Base-by-base conservation (phyloP, 2,797 vertebrate genomes). In the Sebastes cheni region DNA sequence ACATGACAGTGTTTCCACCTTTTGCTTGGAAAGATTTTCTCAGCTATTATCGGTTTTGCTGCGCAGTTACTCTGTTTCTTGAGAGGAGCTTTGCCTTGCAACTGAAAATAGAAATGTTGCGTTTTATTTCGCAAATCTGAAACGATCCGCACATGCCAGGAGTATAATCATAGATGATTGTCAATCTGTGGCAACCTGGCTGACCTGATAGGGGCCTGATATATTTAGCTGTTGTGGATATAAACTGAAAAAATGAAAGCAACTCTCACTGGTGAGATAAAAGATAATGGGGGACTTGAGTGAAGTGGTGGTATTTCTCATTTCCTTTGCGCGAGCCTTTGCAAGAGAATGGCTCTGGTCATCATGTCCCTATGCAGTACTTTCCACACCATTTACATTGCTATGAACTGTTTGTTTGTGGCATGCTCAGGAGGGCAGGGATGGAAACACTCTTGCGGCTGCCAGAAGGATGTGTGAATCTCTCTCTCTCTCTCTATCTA, bases 301-400 rank as follows among this genome's bases (percentile, higher is more conserved):
- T 87, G 88, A 87, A 91, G 88, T 83, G 80, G 80, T 39, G 69
- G 87, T 90, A 85, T 88, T 90, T 93, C 86, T 93, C 86, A 87
- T 94, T 94, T 94, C 86, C 89, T 85, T 50, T 70, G 77, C 73
- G 78, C 71, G 89, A 71, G 78, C 73, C 86, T 86, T 20, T 72
- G 61, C 80, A 90, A 74, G 80, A 86, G 84, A 89, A 86, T 61
- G 84, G 76, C 86, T 87, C 55, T 91, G 94, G 94, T 91, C 93
- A 92, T 92, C 91, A 84, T 88, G 87, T 93, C 92, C 91, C 90
- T 67, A 34, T 90, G 90, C 93, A 89, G 85, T 67, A 82, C 91
- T 94, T 95, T 94, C 92, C 91, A 94, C 92, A 88, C 92, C 92
- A 94, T 95, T 93, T 94, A 92, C 93, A 95, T 95, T 76, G 92